These are phyloP conservation scores for Sweltsa coloradensis DNA, from an alignment of 1,140 invertebrate species.

Conservation along the genomic window DNA sequence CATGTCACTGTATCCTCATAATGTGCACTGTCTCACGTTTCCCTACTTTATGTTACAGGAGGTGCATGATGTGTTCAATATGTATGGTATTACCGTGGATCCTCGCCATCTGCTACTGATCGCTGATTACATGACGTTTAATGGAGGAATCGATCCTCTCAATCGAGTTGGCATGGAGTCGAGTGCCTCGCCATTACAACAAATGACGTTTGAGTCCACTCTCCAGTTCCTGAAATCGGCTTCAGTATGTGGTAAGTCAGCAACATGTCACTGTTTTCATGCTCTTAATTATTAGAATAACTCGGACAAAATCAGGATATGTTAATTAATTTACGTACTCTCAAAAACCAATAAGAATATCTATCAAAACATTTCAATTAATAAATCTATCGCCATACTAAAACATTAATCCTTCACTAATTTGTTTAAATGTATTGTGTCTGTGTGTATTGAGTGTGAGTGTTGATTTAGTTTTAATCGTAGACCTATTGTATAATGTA, in stretches of 20 bases:
- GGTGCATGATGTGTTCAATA: slow-evolving; percentile 84
- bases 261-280: slow-evolving; percentile 3
- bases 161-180: slow-evolving; percentile 81
- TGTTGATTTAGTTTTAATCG: too few species aligned
- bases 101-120: slow-evolving; percentile 83
- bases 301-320: slow-evolving; percentile 7
- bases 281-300: slow-evolving; percentile 6
- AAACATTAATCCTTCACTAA: too few species aligned
- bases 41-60: slow-evolving; percentile 46
- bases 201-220: slow-evolving; percentile 96
- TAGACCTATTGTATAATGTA: too few species aligned
- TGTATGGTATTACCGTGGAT: slow-evolving; percentile 94
- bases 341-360: too few species aligned
- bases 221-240: slow-evolving; percentile 77
- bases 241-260: slow-evolving; percentile 45
- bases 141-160: slow-evolving; percentile 79
- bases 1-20: too few species aligned
- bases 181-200: slow-evolving; percentile 84
- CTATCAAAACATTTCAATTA: too few species aligned
- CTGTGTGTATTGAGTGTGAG: too few species aligned
- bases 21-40: too few species aligned
- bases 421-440: too few species aligned
- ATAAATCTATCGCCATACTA: too few species aligned
- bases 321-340: neutral
- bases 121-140: slow-evolving; percentile 96